phyloP scores from a whole-genome alignment of 2,888 invertebrate species.

The Synergus japonicus region DNA sequence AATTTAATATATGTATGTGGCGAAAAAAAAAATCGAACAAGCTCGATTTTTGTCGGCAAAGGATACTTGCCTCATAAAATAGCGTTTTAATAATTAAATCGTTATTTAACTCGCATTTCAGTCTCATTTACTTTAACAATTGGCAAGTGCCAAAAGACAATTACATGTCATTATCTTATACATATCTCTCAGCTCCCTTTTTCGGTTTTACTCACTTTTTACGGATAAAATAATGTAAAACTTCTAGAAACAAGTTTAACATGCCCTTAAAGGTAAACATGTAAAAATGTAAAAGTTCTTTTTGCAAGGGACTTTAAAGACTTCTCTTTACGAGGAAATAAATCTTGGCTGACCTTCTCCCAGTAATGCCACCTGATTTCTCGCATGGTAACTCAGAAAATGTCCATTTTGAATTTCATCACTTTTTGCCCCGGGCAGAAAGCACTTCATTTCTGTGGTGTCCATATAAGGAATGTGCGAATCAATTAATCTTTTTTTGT shows the following conservation, averaged over 20 bases:
- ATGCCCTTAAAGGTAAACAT: not conserved
- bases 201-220: too few species aligned
- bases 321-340: not conserved
- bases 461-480: not conserved
- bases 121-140: not conserved
- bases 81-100: not conserved
- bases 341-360: slow-evolving; percentile 5
- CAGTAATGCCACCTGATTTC: slow-evolving; percentile 22
- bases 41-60: slow-evolving; percentile 12
- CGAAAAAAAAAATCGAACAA: slow-evolving; percentile 22
- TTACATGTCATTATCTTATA: too few species aligned
- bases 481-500: slow-evolving; percentile 7
- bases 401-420: slow-evolving; percentile 20
- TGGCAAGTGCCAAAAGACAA: too few species aligned
- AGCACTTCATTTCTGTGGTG: not conserved
- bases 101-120: not conserved
- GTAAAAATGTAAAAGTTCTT: not conserved
- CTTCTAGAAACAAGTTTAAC: not conserved
- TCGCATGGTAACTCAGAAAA: slow-evolving; percentile 9
- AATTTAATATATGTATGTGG: slow-evolving; percentile 51
- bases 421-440: slow-evolving; percentile 1
- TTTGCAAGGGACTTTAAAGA: not conserved
- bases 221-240: not conserved
- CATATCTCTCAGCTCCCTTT: too few species aligned
- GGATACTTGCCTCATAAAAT: not conserved